Base-by-base conservation (phyloP, 1,140 invertebrate species). In the Drosophila kurseongensis region DNA sequence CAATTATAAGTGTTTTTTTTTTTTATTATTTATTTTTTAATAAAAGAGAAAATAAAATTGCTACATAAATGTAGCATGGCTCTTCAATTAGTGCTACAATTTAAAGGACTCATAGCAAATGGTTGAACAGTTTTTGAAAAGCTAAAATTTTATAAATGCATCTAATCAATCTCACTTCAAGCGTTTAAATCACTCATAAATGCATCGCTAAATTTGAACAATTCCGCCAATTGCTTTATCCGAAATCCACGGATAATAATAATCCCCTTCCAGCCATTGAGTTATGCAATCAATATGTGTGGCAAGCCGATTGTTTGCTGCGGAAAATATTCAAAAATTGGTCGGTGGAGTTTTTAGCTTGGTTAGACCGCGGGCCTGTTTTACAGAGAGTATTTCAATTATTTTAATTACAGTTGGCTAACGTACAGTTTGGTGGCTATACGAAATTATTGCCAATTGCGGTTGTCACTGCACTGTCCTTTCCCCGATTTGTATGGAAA, bases 331-430 rank as follows among this genome's bases (percentile, higher is more conserved):
- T 62, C 59, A 44, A 65, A 84, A 83, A 65, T 47, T 44, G 57
- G 18, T 59, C 48, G 58, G 47, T 44, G 7, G 12, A 75, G 67
- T 71, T 86, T 78, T 66, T 50, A 50, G 67, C 23, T n/a, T 57
- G 81, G 74, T 86, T 55, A 63, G 58, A 81, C 82, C 78, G 42
- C 68, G 52, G 67, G 9, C 59, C 71, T 41, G 63, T 84, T 84
- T 44, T 29, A 10, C 47, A 6, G 9, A 48, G 59, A 63, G 57
- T 75, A 80, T 81, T 78, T 85, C 61, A 76, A 86, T 85, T 85
- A 85, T 86, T 85, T 86, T 85, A 85, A 86, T 85, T 85, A 85
- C 78, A 86, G 54, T 44, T 81, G 78, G 50, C 68, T 75, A 75
- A 54, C 60, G 38, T 51, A 35, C 38, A 56, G 51, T 45, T 63